Evolutionary conservation across 1,140 invertebrate genomes (phyloP).

Genomic region (Geopemphigus sp.): DNA sequence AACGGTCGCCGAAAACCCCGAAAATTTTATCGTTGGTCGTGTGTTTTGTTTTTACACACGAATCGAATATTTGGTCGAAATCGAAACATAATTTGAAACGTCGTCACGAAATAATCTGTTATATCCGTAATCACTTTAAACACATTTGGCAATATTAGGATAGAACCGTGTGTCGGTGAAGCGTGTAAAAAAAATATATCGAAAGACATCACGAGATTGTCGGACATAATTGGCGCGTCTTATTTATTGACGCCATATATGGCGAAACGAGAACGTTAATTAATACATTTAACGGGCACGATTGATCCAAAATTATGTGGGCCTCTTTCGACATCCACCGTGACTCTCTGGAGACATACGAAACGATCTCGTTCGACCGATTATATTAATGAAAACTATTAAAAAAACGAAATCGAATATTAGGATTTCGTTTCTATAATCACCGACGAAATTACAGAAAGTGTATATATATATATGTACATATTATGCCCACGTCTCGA

Average conservation of each 20-base stretch:
- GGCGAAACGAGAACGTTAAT: background rate
- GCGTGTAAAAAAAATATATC: conserved; percentile 9
- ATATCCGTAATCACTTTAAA: background rate
- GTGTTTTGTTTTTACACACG: too few species aligned
- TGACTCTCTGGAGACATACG: too few species aligned
- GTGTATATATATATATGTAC: too few species aligned
- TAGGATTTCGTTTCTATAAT: background rate
- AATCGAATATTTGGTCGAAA: background rate
- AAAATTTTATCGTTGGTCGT: background rate
- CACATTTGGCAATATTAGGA: conserved; percentile 18
- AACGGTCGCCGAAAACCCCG: background rate
- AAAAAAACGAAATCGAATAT: background rate
- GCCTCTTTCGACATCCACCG: background rate
- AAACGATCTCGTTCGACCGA: too few species aligned
- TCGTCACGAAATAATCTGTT: background rate
- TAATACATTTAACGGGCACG: background rate
- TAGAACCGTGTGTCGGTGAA: conserved; percentile 9
- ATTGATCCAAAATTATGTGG: background rate
- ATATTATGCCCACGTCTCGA: background rate
- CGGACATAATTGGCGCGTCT: too few species aligned
- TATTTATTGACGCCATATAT: too few species aligned
- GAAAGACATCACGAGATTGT: conserved; percentile 4
- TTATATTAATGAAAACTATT: too few species aligned
- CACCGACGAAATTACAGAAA: background rate
- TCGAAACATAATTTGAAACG: background rate